These are phyloP conservation scores for Xiphorhynchus elegans DNA, from an alignment of 2,113 vertebrate genomes.

Conservation along the genomic window DNA sequence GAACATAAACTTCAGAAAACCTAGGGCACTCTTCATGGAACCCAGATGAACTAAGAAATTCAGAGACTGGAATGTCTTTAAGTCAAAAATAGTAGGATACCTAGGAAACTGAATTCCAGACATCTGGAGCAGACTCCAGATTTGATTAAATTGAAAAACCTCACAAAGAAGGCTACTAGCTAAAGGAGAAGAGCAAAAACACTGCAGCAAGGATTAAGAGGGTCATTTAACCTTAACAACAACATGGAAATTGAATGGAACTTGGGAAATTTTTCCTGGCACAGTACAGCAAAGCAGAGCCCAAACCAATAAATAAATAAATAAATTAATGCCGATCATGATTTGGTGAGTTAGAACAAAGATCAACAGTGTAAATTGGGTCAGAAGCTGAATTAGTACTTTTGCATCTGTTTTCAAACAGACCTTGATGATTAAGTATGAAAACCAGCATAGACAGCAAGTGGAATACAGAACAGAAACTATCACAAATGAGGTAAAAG, in stretches of 20 bases:
- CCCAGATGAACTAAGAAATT: neutral
- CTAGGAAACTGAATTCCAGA: neutral
- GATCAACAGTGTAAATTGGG: neutral
- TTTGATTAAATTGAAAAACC: neutral
- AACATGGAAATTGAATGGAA: neutral
- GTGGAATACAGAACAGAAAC: neutral
- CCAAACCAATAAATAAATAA: accelerated
- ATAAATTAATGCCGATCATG: neutral
- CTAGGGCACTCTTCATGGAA: neutral
- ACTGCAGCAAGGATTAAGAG: neutral
- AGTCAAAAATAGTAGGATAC: neutral
- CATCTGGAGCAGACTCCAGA: neutral
- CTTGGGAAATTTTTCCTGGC: neutral
- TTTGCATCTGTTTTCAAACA: neutral
- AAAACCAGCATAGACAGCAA: neutral
- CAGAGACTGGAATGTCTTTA: neutral
- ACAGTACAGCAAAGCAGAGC: neutral
- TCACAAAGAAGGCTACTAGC: neutral
- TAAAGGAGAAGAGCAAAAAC: neutral
- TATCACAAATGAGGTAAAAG: neutral
- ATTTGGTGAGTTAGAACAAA: neutral
- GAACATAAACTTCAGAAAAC: neutral
- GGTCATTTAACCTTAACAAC: neutral
- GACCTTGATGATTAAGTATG: neutral
- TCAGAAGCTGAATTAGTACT: neutral